A percentile compares a stretch with the other conserved stretches of the same genome.
These are phyloP conservation scores for Bibio marci DNA, from an alignment of 2,888 invertebrate genomes.

Conservation along the genomic window DNA sequence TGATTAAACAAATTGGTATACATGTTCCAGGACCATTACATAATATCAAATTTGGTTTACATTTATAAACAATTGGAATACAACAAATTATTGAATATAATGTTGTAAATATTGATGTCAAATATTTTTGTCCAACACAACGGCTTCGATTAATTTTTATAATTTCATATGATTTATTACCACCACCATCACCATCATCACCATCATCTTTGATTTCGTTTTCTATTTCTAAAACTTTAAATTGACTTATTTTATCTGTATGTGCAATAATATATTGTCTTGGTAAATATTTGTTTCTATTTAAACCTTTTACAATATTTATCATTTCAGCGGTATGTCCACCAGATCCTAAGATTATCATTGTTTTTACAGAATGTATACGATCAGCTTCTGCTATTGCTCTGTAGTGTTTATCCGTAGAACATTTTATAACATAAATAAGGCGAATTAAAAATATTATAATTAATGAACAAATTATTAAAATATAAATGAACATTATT, in stretches of 20 bases:
- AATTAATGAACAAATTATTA: too few relatives aligned
- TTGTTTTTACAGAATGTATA: constrained; percentile 7
- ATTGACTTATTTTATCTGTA: constrained; percentile 57
- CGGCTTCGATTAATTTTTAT: constrained; percentile 64
- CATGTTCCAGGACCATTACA: constrained; percentile 97
- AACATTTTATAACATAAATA: too few relatives aligned
- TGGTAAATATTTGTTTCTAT: constrained; percentile 47
- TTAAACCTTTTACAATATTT: constrained; percentile 45
- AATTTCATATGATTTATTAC: too few relatives aligned
- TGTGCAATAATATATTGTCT: constrained; percentile 62
- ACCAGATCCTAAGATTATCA: constrained; percentile 27
- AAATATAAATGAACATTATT: too few relatives aligned
- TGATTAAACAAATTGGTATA: constrained; percentile 71
- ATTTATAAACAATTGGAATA: constrained; percentile 46
- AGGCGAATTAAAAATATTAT: too few relatives aligned
- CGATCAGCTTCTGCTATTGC: too few relatives aligned
- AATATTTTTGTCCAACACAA: constrained; percentile 71
- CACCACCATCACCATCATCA: too few relatives aligned
- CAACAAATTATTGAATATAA: constrained; percentile 49
- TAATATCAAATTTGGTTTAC: constrained; percentile 63
- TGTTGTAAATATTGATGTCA: constrained; percentile 64
- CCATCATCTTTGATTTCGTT: constrained; percentile 9
- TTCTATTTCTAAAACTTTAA: constrained; percentile 43
- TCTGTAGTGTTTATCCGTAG: too few relatives aligned
- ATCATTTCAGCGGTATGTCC: constrained; percentile 89